Evolutionary conservation across 1,140 invertebrate species (phyloP), one percentile per base, ranked within the genome.

Genomic region (Drosophila erecta): DNA sequence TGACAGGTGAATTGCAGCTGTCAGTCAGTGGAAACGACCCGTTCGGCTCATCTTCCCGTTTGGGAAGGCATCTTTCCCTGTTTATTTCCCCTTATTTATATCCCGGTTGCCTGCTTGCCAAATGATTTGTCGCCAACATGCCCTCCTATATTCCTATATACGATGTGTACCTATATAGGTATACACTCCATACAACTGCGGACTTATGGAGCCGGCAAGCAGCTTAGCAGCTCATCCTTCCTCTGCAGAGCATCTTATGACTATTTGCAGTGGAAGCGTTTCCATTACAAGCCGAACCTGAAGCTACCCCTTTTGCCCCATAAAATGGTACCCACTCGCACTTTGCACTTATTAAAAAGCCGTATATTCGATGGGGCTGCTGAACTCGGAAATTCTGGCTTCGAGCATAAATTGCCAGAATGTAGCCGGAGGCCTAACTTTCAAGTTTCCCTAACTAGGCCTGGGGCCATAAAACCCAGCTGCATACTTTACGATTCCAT

Each of bases 281-380:
- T 56, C 30, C 50, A 37, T 43, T 24, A 60, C 47, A 30, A 60
- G 47, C 38, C 43, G 7, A 55, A 56, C 60, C 50, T 58, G 30
- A 20, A 20, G 5, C 8, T 12, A 11, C 11, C 10, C 8, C 17
- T 11, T 43, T 53, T 66, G 65, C 49, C 53, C 62, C 67, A 57
- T 76, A 65, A 66, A 79, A 81, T 67, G 80, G 81, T 60, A 57
- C 59, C 84, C 72, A 50, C 47, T 76, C 79, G 83, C 81, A 87
- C 83, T 87, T 87, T 87, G 84, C 84, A 87, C 83, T 87, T 87
- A 87, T 87, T 87, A 87, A 87, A 87, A 89, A 87, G 57, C 72
- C 83, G 76, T 87, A 89, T 79, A 69, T 61, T 79, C 79, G 71
- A 72, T 78, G 81, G 15, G 35, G 14, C 12, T 14, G 11, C 12